A percentile compares a stretch with the other conserved stretches of the same genome.
Evolutionary conservation across 2,113 vertebrate genomes (phyloP).

Genomic region (Tinamus guttatus): DNA sequence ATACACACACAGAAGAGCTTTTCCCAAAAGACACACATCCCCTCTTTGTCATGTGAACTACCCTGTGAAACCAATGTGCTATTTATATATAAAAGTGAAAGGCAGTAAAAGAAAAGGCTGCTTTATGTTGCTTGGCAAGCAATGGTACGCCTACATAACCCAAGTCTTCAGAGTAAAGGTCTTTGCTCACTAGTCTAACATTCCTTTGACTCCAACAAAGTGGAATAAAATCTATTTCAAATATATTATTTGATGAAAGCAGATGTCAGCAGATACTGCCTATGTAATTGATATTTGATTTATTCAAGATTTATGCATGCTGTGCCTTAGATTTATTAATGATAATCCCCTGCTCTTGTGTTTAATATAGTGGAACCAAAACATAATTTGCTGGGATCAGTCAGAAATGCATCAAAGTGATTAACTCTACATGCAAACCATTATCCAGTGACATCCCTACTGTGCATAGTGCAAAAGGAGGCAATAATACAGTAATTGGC

Average conservation of each 20-base stretch:
- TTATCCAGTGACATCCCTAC: slow-evolving; percentile 88
- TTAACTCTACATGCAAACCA: slow-evolving; percentile 91
- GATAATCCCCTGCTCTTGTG: slow-evolving; percentile 88
- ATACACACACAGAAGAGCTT: not conserved
- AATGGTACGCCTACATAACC: slow-evolving; percentile 18
- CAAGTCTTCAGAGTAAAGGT: slow-evolving; percentile 58
- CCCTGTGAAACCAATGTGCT: not conserved
- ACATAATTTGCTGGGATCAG: slow-evolving; percentile 90
- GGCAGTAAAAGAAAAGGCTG: not conserved
- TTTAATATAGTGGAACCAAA: slow-evolving; percentile 91
- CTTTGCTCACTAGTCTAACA: slow-evolving; percentile 52
- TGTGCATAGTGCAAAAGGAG: slow-evolving; percentile 86
- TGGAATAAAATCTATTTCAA: slow-evolving; percentile 85
- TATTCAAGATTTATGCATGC: slow-evolving; percentile 90
- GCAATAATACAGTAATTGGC: slow-evolving; percentile 88
- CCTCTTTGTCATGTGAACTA: not conserved
- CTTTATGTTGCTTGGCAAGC: slow-evolving; percentile 42
- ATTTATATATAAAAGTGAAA: slow-evolving; percentile 59
- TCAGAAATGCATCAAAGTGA: slow-evolving; percentile 91
- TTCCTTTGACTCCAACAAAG: slow-evolving; percentile 79
- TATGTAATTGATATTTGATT: slow-evolving; percentile 91
- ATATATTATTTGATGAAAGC: slow-evolving; percentile 89
- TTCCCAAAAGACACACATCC: not conserved
- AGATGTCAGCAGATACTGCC: slow-evolving; percentile 85
- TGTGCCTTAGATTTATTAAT: slow-evolving; percentile 90